A percentile compares a stretch with the other conserved stretches of the same genome.
Evolutionary conservation across 2,888 invertebrate species (phyloP).

Genomic region (Strigamia transsilvanica): DNA sequence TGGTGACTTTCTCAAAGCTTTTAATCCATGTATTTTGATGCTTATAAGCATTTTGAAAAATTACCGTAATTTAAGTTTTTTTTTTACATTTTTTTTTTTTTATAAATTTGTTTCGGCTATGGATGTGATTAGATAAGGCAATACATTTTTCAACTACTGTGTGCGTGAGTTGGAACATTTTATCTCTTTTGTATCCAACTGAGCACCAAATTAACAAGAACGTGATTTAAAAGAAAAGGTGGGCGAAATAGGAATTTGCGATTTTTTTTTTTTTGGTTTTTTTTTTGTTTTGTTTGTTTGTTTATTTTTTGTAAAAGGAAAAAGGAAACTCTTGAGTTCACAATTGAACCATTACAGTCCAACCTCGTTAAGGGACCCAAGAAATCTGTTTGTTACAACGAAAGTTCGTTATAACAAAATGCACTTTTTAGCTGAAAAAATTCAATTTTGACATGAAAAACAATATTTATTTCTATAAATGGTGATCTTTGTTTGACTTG

Average conservation of each 20-base stretch:
- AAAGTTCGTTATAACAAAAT: too few species aligned
- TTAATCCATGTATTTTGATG: neutral
- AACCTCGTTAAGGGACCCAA: too few species aligned
- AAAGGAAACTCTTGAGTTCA: neutral
- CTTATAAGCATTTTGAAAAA: neutral
- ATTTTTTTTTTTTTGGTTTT: neutral
- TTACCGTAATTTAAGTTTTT: neutral
- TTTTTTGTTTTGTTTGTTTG: neutral
- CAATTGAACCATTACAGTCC: slow-evolving; percentile 46
- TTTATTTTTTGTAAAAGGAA: too few species aligned
- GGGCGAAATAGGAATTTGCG: neutral
- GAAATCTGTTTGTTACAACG: too few species aligned
- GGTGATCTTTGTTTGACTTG: too few species aligned
- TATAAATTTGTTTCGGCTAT: neutral
- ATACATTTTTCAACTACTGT: slow-evolving; percentile 28
- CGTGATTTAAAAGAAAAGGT: slow-evolving; percentile 37
- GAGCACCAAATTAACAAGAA: slow-evolving; percentile 37
- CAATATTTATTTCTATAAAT: too few species aligned
- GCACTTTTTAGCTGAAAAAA: too few species aligned
- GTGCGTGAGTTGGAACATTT: slow-evolving; percentile 22
- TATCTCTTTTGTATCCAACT: slow-evolving; percentile 32
- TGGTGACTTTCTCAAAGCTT: neutral
- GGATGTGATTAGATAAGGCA: neutral
- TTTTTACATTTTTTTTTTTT: neutral
- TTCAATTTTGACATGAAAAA: too few species aligned